Evolutionary conservation across 2,888 invertebrate genomes (phyloP), one percentile per base, ranked within the genome.

Genomic region (Pheosia tremula): DNA sequence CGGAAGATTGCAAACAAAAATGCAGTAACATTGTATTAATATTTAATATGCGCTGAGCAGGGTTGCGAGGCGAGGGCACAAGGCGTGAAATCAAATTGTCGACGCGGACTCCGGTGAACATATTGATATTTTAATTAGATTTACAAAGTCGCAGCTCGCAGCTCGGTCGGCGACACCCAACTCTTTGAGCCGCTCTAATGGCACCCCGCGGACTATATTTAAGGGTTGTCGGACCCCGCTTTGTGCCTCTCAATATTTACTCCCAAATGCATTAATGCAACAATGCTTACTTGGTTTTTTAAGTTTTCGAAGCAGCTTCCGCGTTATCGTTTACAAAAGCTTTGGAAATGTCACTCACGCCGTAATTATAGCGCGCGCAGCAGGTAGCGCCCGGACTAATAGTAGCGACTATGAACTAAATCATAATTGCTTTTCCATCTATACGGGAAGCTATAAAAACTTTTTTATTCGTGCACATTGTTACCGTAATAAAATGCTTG

Each of bases 111-210:
- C 80, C 85, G 85, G 88, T 81, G 84, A 92, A 86, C 93, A 93
- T 93, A 93, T 93, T 93, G 93, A 93, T 93, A 93, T 93, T 93
- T 93, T 93, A 93, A 93, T 93, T 93, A 93, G 93, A 93, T 93
- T 92, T 90, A 91, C 92, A 91, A 92, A 91, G 91, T 91, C 87
- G 86, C 70, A 72, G 75, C 85, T 83, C 81, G 85, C 83, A 78
- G 87, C 83, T 84, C 80, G 79, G 83, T 77, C 83, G 87, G 88
- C 86, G 79, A 89, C 89, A 87, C 90, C 90, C 92, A 93, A 91
- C 93, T 93, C 93, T 93, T 93, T 93, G 91, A 89, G 85, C 84
- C 82, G 85, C 79, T 84, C 86, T 93, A 93, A 93, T 93, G 93
- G 93, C 93, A 90, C 93, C 93, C 93, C 86, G 92, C 77, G 90